These are phyloP conservation scores for Flexamia atlantica DNA, from an alignment of 2,888 invertebrate genomes.

Conservation along the genomic window DNA sequence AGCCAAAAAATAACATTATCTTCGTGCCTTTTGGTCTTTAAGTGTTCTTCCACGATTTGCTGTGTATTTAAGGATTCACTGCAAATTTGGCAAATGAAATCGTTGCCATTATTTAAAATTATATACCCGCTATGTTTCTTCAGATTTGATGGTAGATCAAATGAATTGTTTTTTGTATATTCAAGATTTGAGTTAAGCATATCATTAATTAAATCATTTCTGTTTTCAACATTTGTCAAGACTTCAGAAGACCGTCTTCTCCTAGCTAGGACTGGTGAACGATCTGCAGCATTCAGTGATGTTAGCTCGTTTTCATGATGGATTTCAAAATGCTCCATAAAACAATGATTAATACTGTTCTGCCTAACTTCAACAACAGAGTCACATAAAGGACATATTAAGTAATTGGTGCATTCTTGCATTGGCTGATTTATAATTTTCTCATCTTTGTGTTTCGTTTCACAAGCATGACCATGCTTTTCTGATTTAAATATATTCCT, in stretches of 20 bases:
- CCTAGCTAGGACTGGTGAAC: neutral
- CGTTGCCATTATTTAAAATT: neutral
- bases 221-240: neutral
- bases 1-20: conserved; percentile 5
- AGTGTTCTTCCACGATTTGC: neutral
- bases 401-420: neutral
- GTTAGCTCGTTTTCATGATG: neutral
- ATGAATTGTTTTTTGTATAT: neutral
- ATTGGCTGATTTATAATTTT: neutral
- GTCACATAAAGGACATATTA: conserved; percentile 4
- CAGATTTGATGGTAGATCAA: neutral
- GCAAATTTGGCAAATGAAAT: neutral
- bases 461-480: neutral
- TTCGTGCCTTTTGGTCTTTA: conserved; percentile 34
- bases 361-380: conserved; percentile 2
- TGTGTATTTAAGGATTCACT: neutral
- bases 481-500: neutral
- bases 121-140: neutral
- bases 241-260: neutral
- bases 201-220: neutral
- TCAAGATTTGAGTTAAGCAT: neutral
- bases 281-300: neutral
- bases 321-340: conserved; percentile 25
- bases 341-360: conserved; percentile 19
- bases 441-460: neutral